Evolutionary conservation across 2,888 invertebrate genomes (phyloP).

Genomic region (Azorinus chamasolen): DNA sequence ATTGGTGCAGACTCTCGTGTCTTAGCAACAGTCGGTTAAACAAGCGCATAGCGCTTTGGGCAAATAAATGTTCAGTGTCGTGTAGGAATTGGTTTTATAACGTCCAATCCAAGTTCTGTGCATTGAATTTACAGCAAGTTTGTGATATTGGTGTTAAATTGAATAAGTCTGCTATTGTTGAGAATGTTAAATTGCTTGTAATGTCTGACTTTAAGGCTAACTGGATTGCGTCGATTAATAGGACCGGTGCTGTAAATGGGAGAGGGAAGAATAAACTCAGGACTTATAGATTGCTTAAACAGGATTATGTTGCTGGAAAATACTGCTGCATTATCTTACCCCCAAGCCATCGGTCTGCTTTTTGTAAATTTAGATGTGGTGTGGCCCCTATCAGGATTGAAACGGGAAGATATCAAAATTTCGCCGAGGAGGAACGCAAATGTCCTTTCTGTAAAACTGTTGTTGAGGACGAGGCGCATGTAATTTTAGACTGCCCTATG

Average conservation of each 20-base stretch:
- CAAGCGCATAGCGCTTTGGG: not conserved
- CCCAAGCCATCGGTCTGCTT: not conserved
- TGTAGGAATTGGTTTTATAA: too few relatives aligned
- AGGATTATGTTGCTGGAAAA: not conserved
- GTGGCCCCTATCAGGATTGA: slow-evolving; percentile 10
- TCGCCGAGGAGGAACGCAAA: not conserved
- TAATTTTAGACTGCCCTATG: not conserved
- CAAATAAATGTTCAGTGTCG: too few relatives aligned
- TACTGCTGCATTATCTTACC: slow-evolving; percentile 12
- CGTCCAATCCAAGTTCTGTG: too few relatives aligned
- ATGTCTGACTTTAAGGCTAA: too few relatives aligned
- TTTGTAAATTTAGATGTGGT: slow-evolving; percentile 1
- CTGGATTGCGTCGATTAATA: too few relatives aligned
- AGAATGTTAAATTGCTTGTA: too few relatives aligned
- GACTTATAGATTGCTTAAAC: slow-evolving; percentile 4
- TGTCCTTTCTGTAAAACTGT: slow-evolving; percentile 12
- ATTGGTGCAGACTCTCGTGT: slow-evolving; percentile 4
- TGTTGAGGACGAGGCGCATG: slow-evolving; percentile 11
- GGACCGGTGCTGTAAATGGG: not conserved
- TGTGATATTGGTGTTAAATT: too few relatives aligned
- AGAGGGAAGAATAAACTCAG: not conserved
- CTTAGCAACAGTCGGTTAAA: not conserved
- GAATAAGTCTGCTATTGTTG: too few relatives aligned
- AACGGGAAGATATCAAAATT: slow-evolving; percentile 15
- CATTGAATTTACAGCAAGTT: too few relatives aligned